Conservation (phyloP, 1,140 invertebrate genomes). For the Pogonus chalceus region DNA sequence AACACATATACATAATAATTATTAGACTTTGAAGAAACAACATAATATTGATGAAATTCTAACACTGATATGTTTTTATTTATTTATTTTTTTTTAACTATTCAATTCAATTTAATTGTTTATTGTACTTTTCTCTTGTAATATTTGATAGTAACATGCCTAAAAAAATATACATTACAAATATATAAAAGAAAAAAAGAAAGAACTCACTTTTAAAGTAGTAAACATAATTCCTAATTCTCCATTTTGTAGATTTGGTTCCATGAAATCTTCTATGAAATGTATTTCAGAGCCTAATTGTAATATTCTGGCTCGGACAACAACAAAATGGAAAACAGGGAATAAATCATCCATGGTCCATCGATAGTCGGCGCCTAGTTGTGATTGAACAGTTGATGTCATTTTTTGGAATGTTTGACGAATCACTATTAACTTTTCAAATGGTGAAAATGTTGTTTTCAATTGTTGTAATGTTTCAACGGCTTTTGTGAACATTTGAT, state of each 20-base stretch:
- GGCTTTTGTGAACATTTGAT: constrained; percentile 47
- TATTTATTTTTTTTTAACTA: background rate
- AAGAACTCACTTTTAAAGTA: constrained; percentile 52
- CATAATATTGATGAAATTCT: background rate
- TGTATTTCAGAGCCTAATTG: constrained; percentile 78
- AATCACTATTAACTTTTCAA: constrained; percentile 69
- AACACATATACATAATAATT: too few relatives aligned
- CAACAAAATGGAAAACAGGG: constrained; percentile 76
- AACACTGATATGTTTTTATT: constrained; percentile 1
- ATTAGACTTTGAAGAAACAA: too few relatives aligned
- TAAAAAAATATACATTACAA: constrained; percentile 32
- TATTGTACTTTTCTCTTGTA: constrained; percentile 51
- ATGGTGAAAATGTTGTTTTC: constrained; percentile 68
- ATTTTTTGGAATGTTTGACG: constrained; percentile 68
- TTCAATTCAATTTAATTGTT: background rate
- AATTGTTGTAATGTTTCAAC: constrained; percentile 65
- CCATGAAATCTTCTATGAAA: constrained; percentile 76
- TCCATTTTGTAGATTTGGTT: constrained; percentile 59
- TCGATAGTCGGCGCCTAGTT: constrained; percentile 46
- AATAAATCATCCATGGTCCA: constrained; percentile 82
- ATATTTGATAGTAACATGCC: constrained; percentile 62
- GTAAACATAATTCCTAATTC: constrained; percentile 80
- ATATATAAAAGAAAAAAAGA: constrained; percentile 13
- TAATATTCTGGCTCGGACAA: constrained; percentile 66
- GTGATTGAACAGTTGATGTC: constrained; percentile 51